phyloP scores from a whole-genome alignment of 2,797 vertebrate species.

The Meriones psammophilus region DNA sequence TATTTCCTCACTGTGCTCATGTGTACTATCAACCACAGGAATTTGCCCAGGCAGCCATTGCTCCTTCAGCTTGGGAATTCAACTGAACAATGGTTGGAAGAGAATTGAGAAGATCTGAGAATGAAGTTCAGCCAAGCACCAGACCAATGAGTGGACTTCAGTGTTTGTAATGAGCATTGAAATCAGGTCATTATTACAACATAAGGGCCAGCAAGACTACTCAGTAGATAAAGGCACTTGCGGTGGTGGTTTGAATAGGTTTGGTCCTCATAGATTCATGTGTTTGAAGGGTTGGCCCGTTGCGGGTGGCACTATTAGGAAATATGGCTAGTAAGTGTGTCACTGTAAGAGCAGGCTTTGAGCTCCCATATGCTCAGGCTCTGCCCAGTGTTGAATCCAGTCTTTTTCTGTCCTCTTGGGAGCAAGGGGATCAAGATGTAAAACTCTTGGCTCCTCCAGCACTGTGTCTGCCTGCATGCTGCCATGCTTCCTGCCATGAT shows the following conservation, averaged over 20 bases:
- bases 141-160: neutral
- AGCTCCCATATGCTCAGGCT: neutral
- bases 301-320: too few relatives aligned
- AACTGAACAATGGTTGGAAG: neutral
- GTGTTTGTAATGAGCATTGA: neutral
- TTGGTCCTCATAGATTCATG: neutral
- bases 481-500: neutral
- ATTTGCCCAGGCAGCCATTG: too few relatives aligned
- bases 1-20: neutral
- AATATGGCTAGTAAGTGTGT: too few relatives aligned
- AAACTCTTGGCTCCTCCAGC: neutral
- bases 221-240: neutral
- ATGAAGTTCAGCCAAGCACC: neutral
- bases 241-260: neutral
- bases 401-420: too few relatives aligned
- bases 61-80: neutral
- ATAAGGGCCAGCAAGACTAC: neutral
- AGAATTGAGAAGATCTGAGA: neutral
- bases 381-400: neutral
- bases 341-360: neutral
- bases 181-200: neutral
- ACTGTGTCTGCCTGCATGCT: neutral
- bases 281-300: too few relatives aligned
- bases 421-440: neutral
- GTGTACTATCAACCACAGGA: neutral